Base-by-base conservation (phyloP, 2,113 vertebrate species). In the Tympanuchus pallidicinctus region DNA sequence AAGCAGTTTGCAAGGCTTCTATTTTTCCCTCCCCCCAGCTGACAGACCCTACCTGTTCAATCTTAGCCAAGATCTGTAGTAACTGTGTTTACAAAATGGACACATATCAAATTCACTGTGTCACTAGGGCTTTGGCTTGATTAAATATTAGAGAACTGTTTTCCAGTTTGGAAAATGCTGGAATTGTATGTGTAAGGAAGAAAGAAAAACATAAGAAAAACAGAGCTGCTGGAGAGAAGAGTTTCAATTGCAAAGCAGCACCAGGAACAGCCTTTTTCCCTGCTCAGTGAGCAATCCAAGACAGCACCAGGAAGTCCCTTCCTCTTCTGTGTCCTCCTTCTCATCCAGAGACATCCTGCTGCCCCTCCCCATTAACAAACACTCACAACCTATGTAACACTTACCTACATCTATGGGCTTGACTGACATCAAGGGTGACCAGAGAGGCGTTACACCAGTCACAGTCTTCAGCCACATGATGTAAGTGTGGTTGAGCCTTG, bases 401-500 rank as follows among this genome's bases (percentile, higher is more conserved):
- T 98, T 95, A 98, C 98, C 96, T 1, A 98, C 20, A 57, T 95
- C 85, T 21, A 91, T 13, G 56, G 97, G 97, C 56, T 64, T 92
- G 77, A 98, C 90, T 5, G 92, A 61, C 97, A 98, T 65, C 11
- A 87, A 52, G 11, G 98, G 98, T 10, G 97, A 98, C 17, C 86
- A 92, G 30, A 97, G 96, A 27, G 75, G 71, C 1, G 91, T 88
- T 11, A 9, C 63, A 3, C 54, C 91, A 5, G 87, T 48, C 20
- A 54, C 56, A 54, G 98, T 27, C 90, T 96, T 95, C 93, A 98
- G 79, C 63, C 95, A 98, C 88, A 98, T 92, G 78, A 97, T 21
- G 20, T 98, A 93, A 34, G 96, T 94, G 65, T 50, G 71, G 74
- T 92, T 96, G 60, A 94, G 78, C 3, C 70, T 64, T 10, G 83